phyloP scores from a whole-genome alignment of 2,888 invertebrate genomes.

The Malachius bipustulatus region DNA sequence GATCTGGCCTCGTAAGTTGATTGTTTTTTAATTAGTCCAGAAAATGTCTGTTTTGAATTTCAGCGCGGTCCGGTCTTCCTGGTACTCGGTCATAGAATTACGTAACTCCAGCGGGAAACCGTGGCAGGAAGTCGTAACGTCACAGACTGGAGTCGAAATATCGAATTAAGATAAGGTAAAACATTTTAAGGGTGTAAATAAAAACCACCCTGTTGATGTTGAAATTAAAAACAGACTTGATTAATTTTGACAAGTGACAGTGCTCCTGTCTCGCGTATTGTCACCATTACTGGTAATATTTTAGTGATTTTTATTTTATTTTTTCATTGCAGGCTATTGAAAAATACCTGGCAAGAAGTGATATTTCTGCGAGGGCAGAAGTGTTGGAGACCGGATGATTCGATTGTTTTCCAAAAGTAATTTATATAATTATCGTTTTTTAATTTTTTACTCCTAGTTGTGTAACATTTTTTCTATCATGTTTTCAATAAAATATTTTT shows the following conservation, averaged over 20 bases:
- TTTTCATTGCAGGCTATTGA: conserved; percentile 36
- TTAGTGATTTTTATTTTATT: conserved; percentile 1
- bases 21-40: too few relatives aligned
- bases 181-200: too few relatives aligned
- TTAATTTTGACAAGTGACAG: conserved; percentile 1
- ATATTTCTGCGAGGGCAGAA: conserved; percentile 44
- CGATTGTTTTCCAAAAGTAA: too few relatives aligned
- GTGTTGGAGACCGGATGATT: conserved; percentile 44
- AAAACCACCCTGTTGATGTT: too few relatives aligned
- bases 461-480: too few relatives aligned
- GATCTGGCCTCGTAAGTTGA: conserved; percentile 40
- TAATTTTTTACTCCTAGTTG: too few relatives aligned
- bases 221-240: too few relatives aligned
- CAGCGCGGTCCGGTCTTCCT: conserved; percentile 1
- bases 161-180: too few relatives aligned
- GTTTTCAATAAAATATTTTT: too few relatives aligned
- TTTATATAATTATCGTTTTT: too few relatives aligned
- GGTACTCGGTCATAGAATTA: neutral
- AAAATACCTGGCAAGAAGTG: conserved; percentile 47
- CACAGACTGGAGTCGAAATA: neutral
- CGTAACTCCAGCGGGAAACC: neutral
- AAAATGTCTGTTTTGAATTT: neutral
- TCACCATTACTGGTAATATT: neutral
- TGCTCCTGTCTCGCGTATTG: neutral
- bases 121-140: conserved; percentile 2